A percentile compares a stretch with the other conserved stretches of the same genome.
These are phyloP conservation scores for Saccopteryx leptura DNA, from an alignment of 2,113 vertebrate genomes.

Conservation along the genomic window DNA sequence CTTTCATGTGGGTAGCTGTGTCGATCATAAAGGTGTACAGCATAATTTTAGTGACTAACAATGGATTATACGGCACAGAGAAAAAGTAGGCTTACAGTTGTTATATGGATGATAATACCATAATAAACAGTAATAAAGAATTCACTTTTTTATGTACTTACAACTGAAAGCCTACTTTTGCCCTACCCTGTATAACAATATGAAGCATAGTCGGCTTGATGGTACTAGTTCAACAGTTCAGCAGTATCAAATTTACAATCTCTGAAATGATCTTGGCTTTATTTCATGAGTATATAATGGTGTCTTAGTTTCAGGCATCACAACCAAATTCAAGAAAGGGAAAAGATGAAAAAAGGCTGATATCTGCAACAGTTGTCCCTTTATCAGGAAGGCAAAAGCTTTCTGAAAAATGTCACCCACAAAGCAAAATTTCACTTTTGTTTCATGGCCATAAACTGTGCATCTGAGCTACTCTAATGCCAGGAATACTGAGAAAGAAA, in stretches of 20 bases:
- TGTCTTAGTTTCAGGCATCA: neutral
- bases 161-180: too few relatives aligned
- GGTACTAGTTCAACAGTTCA: neutral
- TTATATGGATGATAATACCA: too few relatives aligned
- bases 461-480: neutral
- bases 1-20: neutral
- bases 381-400: conserved; percentile 14
- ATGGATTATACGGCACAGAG: neutral
- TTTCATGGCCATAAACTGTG: conserved; percentile 1
- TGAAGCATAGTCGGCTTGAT: neutral
- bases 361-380: neutral
- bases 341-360: neutral
- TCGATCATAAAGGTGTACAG: neutral
- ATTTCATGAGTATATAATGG: neutral
- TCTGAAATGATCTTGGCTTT: neutral
- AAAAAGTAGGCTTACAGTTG: too few relatives aligned
- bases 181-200: neutral
- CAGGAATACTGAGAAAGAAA: neutral
- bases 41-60: neutral
- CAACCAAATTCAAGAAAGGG: conserved; percentile 30
- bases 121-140: too few relatives aligned
- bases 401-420: neutral
- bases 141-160: too few relatives aligned
- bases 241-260: neutral
- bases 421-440: conserved; percentile 1